Conservation (phyloP, 2,113 vertebrate species). For the Hippopotamus amphibius region DNA sequence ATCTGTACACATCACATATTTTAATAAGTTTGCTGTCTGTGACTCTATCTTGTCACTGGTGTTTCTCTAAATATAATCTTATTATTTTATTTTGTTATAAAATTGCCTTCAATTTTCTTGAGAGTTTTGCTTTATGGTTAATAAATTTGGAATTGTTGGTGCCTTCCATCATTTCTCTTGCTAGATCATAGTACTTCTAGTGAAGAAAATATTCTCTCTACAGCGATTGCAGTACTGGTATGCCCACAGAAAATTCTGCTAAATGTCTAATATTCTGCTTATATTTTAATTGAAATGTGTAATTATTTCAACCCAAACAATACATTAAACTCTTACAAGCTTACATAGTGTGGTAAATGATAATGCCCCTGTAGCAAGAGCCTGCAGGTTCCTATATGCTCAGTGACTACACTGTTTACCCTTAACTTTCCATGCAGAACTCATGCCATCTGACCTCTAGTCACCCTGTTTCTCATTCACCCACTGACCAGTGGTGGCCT, state of each 20-base stretch:
- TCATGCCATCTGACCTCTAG: background rate
- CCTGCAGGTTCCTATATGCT: accelerated
- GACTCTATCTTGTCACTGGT: background rate
- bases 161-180: background rate
- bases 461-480: background rate
- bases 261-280: background rate
- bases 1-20: background rate
- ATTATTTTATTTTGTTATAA: background rate
- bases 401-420: background rate
- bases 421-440: background rate
- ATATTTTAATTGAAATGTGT: background rate
- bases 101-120: background rate
- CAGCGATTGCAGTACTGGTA: background rate
- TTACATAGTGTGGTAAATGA: accelerated
- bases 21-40: background rate
- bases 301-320: background rate
- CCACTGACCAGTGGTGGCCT: no score
- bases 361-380: background rate
- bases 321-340: background rate
- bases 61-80: background rate
- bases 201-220: background rate
- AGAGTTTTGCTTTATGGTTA: background rate
- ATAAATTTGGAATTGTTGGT: background rate
- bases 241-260: background rate
- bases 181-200: background rate